Base-by-base conservation (phyloP, 2,888 invertebrate species). In the Pasiphila rectangulata region DNA sequence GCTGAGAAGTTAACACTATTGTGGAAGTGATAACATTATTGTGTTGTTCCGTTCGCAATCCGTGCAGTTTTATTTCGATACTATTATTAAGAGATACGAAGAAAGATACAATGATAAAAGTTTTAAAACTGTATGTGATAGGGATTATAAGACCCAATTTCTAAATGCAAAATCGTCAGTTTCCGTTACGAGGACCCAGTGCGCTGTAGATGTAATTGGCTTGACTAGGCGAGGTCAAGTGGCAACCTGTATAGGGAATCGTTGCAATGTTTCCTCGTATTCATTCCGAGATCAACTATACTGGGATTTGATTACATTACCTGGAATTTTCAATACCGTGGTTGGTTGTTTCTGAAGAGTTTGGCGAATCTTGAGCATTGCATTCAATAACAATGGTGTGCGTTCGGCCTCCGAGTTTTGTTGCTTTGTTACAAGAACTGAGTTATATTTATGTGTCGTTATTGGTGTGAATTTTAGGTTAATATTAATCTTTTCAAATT, bases 181-280 rank as follows among this genome's bases (percentile, higher is more conserved):
- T 35, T 13, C 35, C 17, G 9, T 32, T 42, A 16, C 24, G 19
- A 49, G 35, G 40, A 17, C 16, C 9, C 32, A 17, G 32, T 19
- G n/a, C 12, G 39, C 24, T 37, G 36, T 24, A 39, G 25, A 40
- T 46, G 32, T 44, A 32, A 48, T 49, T 40, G 49, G 49, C 44
- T 50, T 30, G 37, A 34, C 46, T 48, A 43, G 41, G 44, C 48
- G 51, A 50, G 65, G 71, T 68, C 71, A 67, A 69, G 67, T 54
- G 42, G 52, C 46, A 51, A 34, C 52, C 56, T 54, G 53, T 56
- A 42, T 56, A 61, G 53, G 43, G 59, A 56, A 64, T 49, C 47
- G 62, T 57, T 51, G 53, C 57, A 64, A 61, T 56, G 61, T 62
- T 66, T 57, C 63, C 59, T 23, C 44, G 59, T 60, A 59, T 64